Conservation (phyloP, 2,797 vertebrate genomes). For the Columba guinea region DNA sequence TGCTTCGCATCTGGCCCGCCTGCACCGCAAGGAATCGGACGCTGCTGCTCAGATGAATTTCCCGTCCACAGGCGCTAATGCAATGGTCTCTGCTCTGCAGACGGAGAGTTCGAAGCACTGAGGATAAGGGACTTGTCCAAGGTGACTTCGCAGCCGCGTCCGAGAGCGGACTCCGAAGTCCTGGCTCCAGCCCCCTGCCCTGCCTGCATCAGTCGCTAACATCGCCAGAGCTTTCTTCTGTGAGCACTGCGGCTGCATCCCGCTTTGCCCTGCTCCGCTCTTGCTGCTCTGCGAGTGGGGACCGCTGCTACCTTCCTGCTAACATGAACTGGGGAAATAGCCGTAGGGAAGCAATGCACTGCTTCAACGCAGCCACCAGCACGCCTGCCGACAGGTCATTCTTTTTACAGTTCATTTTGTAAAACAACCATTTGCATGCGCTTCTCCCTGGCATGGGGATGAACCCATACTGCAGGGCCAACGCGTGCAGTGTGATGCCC, state of each 20-base stretch:
- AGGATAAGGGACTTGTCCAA: conserved; percentile 46
- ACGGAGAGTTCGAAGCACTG: conserved; percentile 19
- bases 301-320: conserved; percentile 1
- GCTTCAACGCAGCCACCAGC: conserved; percentile 31
- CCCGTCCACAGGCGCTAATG: neutral
- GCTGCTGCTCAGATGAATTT: neutral
- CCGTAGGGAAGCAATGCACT: neutral
- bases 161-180: neutral
- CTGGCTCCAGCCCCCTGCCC: conserved; percentile 16
- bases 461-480: neutral
- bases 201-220: neutral
- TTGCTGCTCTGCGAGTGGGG: neutral
- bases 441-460: neutral
- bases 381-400: conserved; percentile 44
- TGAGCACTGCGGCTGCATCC: conserved; percentile 10
- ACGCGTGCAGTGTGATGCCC: neutral
- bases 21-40: neutral
- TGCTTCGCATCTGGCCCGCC: neutral
- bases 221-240: neutral
- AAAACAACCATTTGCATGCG: neutral
- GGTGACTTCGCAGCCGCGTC: conserved; percentile 58
- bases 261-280: conserved; percentile 27
- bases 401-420: neutral
- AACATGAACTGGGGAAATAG: neutral
- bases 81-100: conserved; percentile 6